phyloP scores from a whole-genome alignment of 2,888 invertebrate genomes.

The Clanis bilineata region DNA sequence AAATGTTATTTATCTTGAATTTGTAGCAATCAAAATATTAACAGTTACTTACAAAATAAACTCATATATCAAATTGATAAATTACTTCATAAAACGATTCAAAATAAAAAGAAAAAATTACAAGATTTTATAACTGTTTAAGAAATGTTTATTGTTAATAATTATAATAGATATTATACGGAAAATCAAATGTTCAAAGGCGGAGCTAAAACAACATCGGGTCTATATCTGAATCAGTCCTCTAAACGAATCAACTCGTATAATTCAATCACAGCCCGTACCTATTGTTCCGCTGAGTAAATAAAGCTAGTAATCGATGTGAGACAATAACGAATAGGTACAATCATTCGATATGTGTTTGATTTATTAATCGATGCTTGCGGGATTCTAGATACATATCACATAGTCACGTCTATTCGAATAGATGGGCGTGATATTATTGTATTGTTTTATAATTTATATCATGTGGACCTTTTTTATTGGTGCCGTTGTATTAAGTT shows the following conservation, averaged over 20 bases:
- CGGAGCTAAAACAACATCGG: not conserved
- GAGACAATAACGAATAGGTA: slow-evolving; percentile 74
- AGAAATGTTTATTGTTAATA: too few relatives aligned
- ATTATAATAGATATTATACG: too few relatives aligned
- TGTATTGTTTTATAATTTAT: slow-evolving; percentile 36
- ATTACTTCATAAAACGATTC: too few relatives aligned
- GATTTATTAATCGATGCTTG: slow-evolving; percentile 69
- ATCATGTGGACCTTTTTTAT: slow-evolving; percentile 4
- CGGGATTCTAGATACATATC: slow-evolving; percentile 45
- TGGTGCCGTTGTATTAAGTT: not conserved
- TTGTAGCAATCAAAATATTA: too few relatives aligned
- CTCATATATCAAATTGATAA: too few relatives aligned
- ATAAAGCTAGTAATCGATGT: slow-evolving; percentile 60
- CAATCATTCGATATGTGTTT: slow-evolving; percentile 69
- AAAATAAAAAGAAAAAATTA: too few relatives aligned
- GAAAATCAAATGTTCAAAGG: not conserved
- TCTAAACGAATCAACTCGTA: not conserved
- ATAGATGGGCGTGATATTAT: slow-evolving; percentile 49
- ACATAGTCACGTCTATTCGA: slow-evolving; percentile 31
- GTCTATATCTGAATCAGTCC: not conserved
- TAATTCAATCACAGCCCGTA: slow-evolving; percentile 27
- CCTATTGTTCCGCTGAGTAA: slow-evolving; percentile 64
- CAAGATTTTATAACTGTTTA: too few relatives aligned
- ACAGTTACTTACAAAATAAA: too few relatives aligned
- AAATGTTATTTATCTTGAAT: too few relatives aligned